phyloP scores from a whole-genome alignment of 2,113 vertebrate genomes.

The Panurus biarmicus region DNA sequence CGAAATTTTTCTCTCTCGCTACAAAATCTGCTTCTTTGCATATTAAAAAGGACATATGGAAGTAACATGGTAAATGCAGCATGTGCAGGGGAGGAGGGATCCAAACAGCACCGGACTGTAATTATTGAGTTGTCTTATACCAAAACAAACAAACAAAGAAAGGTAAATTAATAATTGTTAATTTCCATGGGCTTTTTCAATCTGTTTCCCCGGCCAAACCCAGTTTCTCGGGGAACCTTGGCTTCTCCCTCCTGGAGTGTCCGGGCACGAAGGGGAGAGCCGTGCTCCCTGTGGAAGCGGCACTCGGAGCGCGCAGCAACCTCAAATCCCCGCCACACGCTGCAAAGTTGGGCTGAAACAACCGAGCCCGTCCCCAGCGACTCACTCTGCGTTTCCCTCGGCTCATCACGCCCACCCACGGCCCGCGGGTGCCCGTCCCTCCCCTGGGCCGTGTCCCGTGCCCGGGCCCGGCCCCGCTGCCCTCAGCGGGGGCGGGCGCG shows the following conservation, averaged over 20 bases:
- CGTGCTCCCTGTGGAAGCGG: background rate
- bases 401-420: no score
- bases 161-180: background rate
- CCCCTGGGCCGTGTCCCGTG: background rate
- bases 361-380: fast-evolving
- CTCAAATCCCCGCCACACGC: fast-evolving
- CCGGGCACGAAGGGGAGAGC: background rate
- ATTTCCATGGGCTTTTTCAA: background rate
- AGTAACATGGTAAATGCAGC: background rate
- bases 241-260: background rate
- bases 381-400: fast-evolving
- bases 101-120: background rate
- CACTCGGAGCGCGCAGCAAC: fast-evolving
- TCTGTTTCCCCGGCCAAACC: background rate
- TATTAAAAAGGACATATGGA: background rate
- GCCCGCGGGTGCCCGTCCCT: background rate
- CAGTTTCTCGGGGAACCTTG: background rate
- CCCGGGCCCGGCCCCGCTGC: background rate
- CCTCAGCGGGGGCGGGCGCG: background rate
- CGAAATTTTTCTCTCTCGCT: background rate
- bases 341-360: background rate
- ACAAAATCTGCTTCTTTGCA: background rate
- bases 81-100: background rate
- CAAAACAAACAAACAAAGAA: no score
- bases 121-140: background rate